Evolutionary conservation across 2,797 vertebrate species (phyloP).

Genomic region (Phaenicophaeus curvirostris): DNA sequence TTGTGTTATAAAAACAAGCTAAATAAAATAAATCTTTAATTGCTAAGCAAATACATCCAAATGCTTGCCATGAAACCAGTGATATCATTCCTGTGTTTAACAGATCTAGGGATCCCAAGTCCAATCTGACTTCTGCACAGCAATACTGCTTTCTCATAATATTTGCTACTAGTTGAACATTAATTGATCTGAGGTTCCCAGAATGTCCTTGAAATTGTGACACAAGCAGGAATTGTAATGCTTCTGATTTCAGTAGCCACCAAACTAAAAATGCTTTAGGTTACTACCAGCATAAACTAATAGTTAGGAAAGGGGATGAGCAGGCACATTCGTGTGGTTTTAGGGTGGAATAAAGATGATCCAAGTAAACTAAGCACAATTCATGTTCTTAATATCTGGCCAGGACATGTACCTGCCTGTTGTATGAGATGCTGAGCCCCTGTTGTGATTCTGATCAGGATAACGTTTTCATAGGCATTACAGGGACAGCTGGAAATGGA

Average conservation of each 20-base stretch:
- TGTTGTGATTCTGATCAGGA: rapidly evolving
- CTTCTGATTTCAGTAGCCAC: neutral
- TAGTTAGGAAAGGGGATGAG: neutral
- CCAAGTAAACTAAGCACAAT: neutral
- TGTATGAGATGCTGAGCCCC: neutral
- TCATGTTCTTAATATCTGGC: neutral
- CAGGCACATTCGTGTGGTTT: neutral
- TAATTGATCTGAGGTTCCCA: neutral
- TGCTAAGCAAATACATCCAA: neutral
- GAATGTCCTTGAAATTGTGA: neutral
- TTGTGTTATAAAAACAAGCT: neutral
- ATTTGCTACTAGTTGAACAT: slow-evolving; percentile 16
- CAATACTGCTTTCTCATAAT: neutral
- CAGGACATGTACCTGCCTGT: neutral
- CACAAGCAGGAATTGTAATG: neutral
- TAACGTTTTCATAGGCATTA: neutral
- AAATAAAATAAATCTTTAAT: slow-evolving; percentile 2
- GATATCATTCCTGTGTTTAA: neutral
- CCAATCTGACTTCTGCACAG: neutral
- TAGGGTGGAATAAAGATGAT: neutral
- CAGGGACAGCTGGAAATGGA: neutral
- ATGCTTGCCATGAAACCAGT: neutral
- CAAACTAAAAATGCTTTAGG: neutral
- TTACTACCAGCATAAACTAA: neutral
- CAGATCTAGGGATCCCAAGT: neutral